Base-by-base conservation (phyloP, 2,113 vertebrate species). In the Oncorhynchus clarkii region DNA sequence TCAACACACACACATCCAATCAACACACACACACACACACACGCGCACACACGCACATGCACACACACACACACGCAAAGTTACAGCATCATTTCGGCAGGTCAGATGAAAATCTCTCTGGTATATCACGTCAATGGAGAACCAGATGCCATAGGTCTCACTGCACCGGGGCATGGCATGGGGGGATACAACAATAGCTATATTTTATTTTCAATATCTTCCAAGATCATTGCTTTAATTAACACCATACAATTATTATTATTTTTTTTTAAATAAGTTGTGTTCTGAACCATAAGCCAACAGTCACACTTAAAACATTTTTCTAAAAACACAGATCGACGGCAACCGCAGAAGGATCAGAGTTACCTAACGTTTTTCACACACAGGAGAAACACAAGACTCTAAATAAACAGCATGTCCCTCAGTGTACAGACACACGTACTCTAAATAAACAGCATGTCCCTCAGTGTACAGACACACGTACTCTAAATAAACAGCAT, bases 191-290 rank as follows among this genome's bases (percentile, higher is more conserved):
- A 8, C 34, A 39, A 9, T 39, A 8, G 34, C 34, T 39, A 6
- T 9, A 57, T 74, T 80, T 86, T 88, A 80, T 80, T 77, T 75
- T 84, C 71, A 65, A 74, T 84, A 82, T 82, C 66, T 57, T 57
- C 59, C 59, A 62, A 1, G 73, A 76, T 89, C 84, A 80, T 92
- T 86, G 88, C 87, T 5, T 31, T 31, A 78, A 86, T 89, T 84
- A 78, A 86, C 87, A 84, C 87, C 86, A 88, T 92, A 92, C 78
- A 31, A 2, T 26, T 2, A 0, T 2, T 26, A 1, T 26, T 2
- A 26, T 27, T 27, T 27, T 26, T 26, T 3, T 27, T 27, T 27
- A 27, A 27, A 90, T 74, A 78, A 84, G 81, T 92, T 89, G 90
- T 90, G 88, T 86, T 89, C 70, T 60, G 80, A 86, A 82, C 7